Base-by-base conservation (phyloP, 2,113 vertebrate genomes). In the Gasterosteus nipponicus region DNA sequence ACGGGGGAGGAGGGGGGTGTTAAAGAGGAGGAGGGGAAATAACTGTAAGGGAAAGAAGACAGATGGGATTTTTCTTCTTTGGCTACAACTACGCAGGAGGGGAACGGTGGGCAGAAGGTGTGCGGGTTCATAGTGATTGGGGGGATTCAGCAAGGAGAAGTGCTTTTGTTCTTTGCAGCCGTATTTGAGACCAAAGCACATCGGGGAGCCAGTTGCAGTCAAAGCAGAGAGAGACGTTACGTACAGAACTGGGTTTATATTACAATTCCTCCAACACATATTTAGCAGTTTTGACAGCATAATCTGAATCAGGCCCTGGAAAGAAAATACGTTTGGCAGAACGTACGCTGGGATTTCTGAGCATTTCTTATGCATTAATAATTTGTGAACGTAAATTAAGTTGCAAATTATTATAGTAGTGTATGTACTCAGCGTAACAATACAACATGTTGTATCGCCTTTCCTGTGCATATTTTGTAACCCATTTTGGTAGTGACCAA, bases 381-480 rank as follows among this genome's bases (percentile, higher is more conserved):
- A 82, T 79, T 75, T 80, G 71, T 87, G 69, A 82, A 80, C 63
- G 76, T 79, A 85, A 88, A 89, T 73, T 56, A 61, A 84, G 76
- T 82, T 51, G 70, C 58, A 77, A 69, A 82, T 83, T 41, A 87
- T 83, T 73, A 73, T 86, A 87, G 81, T 71, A 83, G 69, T 78
- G 75, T 84, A 87, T 89, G 83, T 89, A 86, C 74, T 92, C 83
- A 84, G 87, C 84, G 84, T 91, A 90, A 84, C 64, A 76, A 75
- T 82, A 87, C 64, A 75, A 79, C 74, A 78, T 73, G 68, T 80
- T 90, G 81, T 78, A 72, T 67, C 84, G 86, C 77, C 84, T 90
- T 77, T 86, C 86, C 79, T 82, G 85, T 59, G 41, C 82, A 73
- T 91, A 85, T 93, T 93, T 94, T 94, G 87, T 93, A 93, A 87